Conservation (phyloP, 2,888 invertebrate species). For the Entomobrya multifasciata region DNA sequence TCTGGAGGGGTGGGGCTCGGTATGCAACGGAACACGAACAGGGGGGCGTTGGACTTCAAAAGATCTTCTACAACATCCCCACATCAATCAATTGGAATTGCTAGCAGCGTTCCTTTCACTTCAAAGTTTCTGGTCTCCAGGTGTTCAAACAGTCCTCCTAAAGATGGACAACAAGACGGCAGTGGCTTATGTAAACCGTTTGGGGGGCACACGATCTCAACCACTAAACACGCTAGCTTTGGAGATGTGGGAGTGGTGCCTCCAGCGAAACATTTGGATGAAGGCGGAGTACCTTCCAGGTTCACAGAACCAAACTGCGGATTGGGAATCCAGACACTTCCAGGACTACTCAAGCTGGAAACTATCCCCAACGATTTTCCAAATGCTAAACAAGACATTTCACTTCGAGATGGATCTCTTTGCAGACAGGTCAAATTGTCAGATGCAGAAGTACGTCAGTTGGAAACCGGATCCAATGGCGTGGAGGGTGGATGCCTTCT, state of each 20-base stretch:
- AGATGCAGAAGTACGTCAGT: neutral
- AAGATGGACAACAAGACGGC: slow-evolving; percentile 4
- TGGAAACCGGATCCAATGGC: slow-evolving; percentile 34
- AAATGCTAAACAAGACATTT: neutral
- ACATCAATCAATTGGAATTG: slow-evolving; percentile 19
- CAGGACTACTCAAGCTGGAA: neutral
- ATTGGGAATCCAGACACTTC: neutral
- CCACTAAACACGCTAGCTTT: neutral
- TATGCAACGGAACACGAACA: neutral
- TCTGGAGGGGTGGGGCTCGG: neutral
- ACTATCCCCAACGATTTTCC: neutral
- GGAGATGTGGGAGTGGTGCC: neutral
- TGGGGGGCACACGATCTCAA: neutral
- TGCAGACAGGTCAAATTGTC: neutral
- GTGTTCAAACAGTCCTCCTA: neutral
- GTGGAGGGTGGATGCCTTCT: neutral
- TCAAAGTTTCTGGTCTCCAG: neutral
- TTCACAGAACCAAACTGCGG: neutral
- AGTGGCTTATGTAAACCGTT: neutral
- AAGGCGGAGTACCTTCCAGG: slow-evolving; percentile 21
- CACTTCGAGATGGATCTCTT: neutral
- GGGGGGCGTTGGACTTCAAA: neutral
- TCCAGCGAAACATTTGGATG: neutral
- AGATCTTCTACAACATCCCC: neutral
- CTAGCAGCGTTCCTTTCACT: neutral